phyloP scores from a whole-genome alignment of 53 echinoderm and acorn worm species.

The Echinometra lucunter region DNA sequence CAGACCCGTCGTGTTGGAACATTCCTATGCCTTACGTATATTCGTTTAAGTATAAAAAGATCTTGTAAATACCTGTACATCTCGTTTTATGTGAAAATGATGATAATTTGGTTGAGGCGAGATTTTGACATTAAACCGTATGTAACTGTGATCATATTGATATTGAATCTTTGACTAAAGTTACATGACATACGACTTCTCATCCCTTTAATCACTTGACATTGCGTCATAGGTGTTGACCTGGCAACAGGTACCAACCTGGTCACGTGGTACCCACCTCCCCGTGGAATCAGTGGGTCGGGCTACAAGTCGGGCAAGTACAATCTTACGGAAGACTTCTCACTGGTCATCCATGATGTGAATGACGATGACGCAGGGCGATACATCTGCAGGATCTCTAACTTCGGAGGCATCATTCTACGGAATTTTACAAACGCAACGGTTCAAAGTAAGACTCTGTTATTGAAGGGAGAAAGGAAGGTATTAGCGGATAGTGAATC shows the following conservation, averaged over 20 bases:
- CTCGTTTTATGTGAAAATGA: too few relatives aligned
- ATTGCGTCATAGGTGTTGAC: not conserved
- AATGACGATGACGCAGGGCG: not conserved
- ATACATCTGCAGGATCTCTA: conserved; percentile 23
- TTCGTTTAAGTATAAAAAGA: too few relatives aligned
- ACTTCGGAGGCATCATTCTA: conserved; percentile 39
- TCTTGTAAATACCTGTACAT: too few relatives aligned
- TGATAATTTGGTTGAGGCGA: too few relatives aligned
- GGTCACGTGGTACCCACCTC: conserved; percentile 11
- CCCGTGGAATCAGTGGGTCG: not conserved
- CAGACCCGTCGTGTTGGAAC: too few relatives aligned
- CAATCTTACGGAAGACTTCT: not conserved
- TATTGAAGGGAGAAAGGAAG: too few relatives aligned
- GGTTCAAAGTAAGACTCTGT: conserved; percentile 14
- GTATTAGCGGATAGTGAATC: too few relatives aligned
- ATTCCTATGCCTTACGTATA: too few relatives aligned
- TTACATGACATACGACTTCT: not conserved
- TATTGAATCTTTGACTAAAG: not conserved
- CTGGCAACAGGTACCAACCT: not conserved
- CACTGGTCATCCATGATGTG: conserved; percentile 18
- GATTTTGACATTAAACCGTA: too few relatives aligned
- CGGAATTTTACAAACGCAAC: conserved; percentile 17
- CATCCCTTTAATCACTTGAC: not conserved
- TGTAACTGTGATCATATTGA: too few relatives aligned
- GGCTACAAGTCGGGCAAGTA: not conserved